Evolutionary conservation across 92 coral and sea anemone genomes (phyloP).

Genomic region (Phenganax subtilis): DNA sequence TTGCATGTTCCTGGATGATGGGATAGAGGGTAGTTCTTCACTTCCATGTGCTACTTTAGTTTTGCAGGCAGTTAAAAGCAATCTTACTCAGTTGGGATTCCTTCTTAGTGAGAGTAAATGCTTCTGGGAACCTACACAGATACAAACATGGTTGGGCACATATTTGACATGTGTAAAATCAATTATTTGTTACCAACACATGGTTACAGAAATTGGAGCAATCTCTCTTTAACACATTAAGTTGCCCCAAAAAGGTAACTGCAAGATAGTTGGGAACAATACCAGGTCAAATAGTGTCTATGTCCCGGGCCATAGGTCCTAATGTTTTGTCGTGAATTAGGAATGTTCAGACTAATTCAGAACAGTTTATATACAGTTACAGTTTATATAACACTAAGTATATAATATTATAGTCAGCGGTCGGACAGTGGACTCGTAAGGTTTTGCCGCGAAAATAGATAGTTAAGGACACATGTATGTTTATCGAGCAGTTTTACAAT

Average conservation of each 20-base stretch:
- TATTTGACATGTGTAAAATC: conserved; percentile 48
- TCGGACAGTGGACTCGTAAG: too few species aligned
- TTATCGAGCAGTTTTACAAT: too few species aligned
- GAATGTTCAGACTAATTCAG: too few species aligned
- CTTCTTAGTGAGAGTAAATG: conserved; percentile 39
- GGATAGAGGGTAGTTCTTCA: conserved; percentile 23
- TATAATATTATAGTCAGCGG: too few species aligned
- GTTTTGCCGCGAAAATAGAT: too few species aligned
- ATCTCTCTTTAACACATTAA: not conserved
- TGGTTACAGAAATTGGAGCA: conserved; percentile 41
- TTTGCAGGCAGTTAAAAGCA: conserved; percentile 18
- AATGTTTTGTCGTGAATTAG: too few species aligned
- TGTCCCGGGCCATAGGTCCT: conserved; percentile 43
- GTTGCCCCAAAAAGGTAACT: conserved; percentile 37
- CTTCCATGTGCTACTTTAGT: conserved; percentile 14
- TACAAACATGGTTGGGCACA: conserved; percentile 48
- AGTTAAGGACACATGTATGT: too few species aligned
- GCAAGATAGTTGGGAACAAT: conserved; percentile 47
- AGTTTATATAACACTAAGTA: too few species aligned
- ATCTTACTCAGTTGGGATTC: conserved; percentile 38
- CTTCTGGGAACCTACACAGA: conserved; percentile 20
- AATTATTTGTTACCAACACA: conserved; percentile 43
- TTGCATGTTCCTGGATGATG: conserved; percentile 43
- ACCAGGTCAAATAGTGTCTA: conserved; percentile 52
- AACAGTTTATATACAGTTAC: too few species aligned